phyloP scores from a whole-genome alignment of 2,888 invertebrate genomes.

The Branchellion lobata region DNA sequence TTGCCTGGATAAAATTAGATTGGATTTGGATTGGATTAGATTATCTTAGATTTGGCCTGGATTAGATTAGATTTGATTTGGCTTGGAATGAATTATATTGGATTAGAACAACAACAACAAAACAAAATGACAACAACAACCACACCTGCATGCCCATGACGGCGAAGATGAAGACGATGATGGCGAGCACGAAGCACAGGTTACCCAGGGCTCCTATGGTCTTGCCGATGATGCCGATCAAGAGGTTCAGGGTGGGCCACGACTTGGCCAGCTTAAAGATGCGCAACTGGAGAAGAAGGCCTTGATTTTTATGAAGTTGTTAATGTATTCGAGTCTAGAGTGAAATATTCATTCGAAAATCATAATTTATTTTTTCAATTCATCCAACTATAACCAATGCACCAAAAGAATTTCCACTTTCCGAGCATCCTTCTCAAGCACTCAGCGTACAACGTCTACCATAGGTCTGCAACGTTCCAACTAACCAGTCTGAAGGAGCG shows the following conservation, averaged over 20 bases:
- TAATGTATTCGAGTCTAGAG: background rate
- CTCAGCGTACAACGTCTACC: too few relatives aligned
- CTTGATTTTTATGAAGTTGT: too few relatives aligned
- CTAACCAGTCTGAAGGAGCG: slow-evolving; percentile 95
- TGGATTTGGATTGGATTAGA: too few relatives aligned
- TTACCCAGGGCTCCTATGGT: slow-evolving; percentile 94
- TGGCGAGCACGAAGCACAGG: slow-evolving; percentile 93
- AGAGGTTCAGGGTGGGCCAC: slow-evolving; percentile 95
- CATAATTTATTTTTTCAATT: background rate
- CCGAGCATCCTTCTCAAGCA: too few relatives aligned
- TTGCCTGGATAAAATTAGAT: too few relatives aligned
- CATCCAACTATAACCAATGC: too few relatives aligned
- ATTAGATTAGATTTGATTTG: too few relatives aligned
- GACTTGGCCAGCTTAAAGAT: slow-evolving; percentile 98
- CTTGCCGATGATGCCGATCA: slow-evolving; percentile 96
- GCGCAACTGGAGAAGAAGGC: slow-evolving; percentile 90
- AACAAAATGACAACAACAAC: background rate
- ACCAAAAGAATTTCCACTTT: too few relatives aligned
- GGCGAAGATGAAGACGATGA: slow-evolving; percentile 99
- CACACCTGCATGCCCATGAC: slow-evolving; percentile 98
- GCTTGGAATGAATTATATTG: background rate
- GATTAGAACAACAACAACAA: background rate
- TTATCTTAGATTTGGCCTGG: too few relatives aligned
- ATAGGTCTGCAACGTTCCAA: slow-evolving; percentile 25
- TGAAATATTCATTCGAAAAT: background rate